Base-by-base conservation (phyloP, 2,113 vertebrate species). In the Microtus richardsoni region DNA sequence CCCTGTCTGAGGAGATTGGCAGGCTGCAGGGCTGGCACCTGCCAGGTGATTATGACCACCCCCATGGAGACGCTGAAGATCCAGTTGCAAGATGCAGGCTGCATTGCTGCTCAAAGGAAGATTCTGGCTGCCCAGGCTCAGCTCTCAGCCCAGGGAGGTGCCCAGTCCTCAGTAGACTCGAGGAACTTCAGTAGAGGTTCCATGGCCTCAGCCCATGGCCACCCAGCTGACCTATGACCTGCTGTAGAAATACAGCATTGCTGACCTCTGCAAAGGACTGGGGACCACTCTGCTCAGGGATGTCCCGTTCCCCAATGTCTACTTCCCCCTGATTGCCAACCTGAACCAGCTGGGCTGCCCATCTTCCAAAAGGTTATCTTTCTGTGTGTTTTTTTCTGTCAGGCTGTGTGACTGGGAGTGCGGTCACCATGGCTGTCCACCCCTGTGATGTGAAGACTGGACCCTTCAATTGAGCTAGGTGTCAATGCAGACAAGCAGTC, bases 1-100 rank as follows among this genome's bases (percentile, higher is more conserved):
- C 99, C 0, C 97, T 99, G 95, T 4, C 98, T 44, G 99, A 98
- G 98, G 99, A 99, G 99, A 99, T 98, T 99, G 98, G 99, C 99
- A 0, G 99, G 99, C 70, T 99, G 99, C 0, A 99, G 99, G 0
- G 99, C 99, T 0, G 99, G 99, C 71, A 99, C 99, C 93, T 99
- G 99, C 98, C 99, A 99, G 99, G 99, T 99, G 97, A 99, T 99
- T 82, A 98, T 99, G 97, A 99, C 99, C 88, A 99, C 99, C 95
- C 99, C 99, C 95, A 99, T 99, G 99, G 99, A 99, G 99, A 99
- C 99, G 99, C 98, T 99, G 97, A 99, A 99, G 98, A 99, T 99
- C 97, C 99, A 99, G 98, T 99, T 99, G 91, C 99, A 99, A 98
- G 99, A 99, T 33, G 99, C 99, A 0, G 99, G 99, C 52, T 98